phyloP scores from a whole-genome alignment of 1,140 invertebrate species.

The Lutraria rhynchaena region DNA sequence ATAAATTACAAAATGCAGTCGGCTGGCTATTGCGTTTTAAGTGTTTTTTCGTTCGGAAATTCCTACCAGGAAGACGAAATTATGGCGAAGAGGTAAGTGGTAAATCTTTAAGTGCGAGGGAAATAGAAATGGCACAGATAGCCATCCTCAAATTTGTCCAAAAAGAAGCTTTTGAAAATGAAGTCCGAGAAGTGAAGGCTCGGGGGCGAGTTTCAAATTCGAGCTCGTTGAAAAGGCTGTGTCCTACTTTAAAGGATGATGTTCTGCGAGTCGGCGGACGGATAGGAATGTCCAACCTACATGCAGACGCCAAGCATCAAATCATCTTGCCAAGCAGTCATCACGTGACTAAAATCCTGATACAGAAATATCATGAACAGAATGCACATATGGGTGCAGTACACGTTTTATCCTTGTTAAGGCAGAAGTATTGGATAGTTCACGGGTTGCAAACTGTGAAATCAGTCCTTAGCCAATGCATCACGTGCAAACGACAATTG shows the following conservation, averaged over 20 bases:
- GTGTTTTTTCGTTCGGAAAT: slow-evolving; percentile 5
- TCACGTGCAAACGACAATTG: slow-evolving; percentile 20
- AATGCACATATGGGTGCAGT: slow-evolving; percentile 5
- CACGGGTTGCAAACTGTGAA: slow-evolving; percentile 7
- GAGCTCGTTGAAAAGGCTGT: slow-evolving; percentile 22
- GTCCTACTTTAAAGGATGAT: slow-evolving; percentile 3
- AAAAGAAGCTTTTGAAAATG: slow-evolving; percentile 13
- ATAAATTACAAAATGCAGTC: slow-evolving; percentile 16
- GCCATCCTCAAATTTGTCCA: background rate
- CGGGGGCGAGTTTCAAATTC: background rate
- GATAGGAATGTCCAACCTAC: slow-evolving; percentile 10
- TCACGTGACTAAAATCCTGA: slow-evolving; percentile 15
- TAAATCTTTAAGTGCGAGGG: background rate
- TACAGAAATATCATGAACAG: slow-evolving; percentile 8
- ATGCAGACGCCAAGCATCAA: slow-evolving; percentile 26
- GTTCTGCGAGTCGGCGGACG: slow-evolving; percentile 13
- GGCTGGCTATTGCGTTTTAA: slow-evolving; percentile 18
- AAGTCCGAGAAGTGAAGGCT: slow-evolving; percentile 9
- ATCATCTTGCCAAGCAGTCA: slow-evolving; percentile 21
- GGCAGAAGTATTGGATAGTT: slow-evolving; percentile 28
- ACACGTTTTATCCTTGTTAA: slow-evolving; percentile 4
- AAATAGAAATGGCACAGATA: slow-evolving; percentile 11
- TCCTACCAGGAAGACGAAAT: slow-evolving; percentile 3
- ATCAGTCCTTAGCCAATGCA: background rate
- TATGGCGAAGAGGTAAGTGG: background rate